Conservation (phyloP, 2,113 vertebrate genomes). For the Planiliza haematocheilus region DNA sequence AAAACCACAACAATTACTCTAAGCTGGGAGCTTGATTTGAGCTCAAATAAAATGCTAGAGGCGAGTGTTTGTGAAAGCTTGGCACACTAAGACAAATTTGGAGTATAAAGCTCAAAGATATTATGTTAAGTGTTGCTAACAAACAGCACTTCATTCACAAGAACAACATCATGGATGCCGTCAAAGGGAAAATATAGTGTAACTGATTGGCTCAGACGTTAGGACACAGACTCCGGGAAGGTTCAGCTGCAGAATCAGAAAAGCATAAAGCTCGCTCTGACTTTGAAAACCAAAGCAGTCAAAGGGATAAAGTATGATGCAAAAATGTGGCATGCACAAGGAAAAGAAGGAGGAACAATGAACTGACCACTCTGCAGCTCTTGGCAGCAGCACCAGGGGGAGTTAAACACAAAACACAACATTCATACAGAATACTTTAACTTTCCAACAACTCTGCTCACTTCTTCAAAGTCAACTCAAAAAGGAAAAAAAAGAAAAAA, state of each 20-base stretch:
- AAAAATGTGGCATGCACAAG: conserved; percentile 20
- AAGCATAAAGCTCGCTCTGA: conserved; percentile 24
- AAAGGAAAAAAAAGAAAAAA: not conserved
- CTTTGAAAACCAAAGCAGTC: conserved; percentile 5
- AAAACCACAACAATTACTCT: not conserved
- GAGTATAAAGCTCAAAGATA: not conserved
- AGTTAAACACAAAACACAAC: conserved; percentile 36
- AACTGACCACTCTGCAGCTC: conserved; percentile 35
- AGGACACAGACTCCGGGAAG: not conserved
- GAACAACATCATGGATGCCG: not conserved
- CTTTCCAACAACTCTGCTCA: conserved; percentile 14
- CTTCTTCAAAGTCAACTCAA: conserved; percentile 27
- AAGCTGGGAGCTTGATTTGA: conserved; percentile 18
- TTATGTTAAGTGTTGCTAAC: not conserved
- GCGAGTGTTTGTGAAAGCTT: not conserved
- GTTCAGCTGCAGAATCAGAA: conserved; percentile 15
- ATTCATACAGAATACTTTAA: conserved; percentile 21
- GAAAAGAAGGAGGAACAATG: conserved; percentile 33
- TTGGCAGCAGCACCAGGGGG: conserved; percentile 41
- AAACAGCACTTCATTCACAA: conserved; percentile 1
- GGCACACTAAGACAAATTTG: not conserved
- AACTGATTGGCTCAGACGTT: too few species aligned
- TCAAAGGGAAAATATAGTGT: not conserved
- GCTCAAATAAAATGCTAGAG: not conserved
- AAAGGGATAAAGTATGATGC: conserved; percentile 34